Percentiles rank a stretch among this genome's conserved stretches.
Evolutionary conservation across 92 coral and sea anemone genomes (phyloP).

Genomic region (Palythoa grandis): DNA sequence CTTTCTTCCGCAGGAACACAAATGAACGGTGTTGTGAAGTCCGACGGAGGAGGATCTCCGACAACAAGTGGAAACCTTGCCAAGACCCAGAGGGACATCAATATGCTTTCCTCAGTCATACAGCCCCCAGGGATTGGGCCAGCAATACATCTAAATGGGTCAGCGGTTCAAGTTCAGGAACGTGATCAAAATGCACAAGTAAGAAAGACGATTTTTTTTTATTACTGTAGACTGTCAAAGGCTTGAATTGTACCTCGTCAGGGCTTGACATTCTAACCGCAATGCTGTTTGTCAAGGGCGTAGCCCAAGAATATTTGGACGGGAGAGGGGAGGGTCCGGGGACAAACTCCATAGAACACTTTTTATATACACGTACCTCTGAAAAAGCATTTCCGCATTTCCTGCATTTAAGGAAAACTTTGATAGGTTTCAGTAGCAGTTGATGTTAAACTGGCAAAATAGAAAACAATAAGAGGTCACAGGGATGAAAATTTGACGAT

Average conservation of each 20-base stretch:
- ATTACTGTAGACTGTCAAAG: not conserved
- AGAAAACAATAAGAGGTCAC: too few relatives aligned
- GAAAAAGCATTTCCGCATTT: too few relatives aligned
- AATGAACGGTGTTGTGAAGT: slow-evolving; percentile 84
- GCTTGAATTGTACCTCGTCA: too few relatives aligned
- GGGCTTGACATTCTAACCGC: not conserved
- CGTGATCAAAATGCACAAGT: slow-evolving; percentile 70
- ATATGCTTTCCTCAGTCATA: slow-evolving; percentile 63
- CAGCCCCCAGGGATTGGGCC: slow-evolving; percentile 87
- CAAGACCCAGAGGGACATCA: slow-evolving; percentile 51
- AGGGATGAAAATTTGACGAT: too few relatives aligned
- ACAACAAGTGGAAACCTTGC: slow-evolving; percentile 57
- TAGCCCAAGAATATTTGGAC: too few relatives aligned
- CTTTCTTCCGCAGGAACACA: slow-evolving; percentile 52
- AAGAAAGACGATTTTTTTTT: not conserved
- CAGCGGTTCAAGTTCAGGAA: slow-evolving; percentile 77
- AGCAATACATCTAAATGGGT: slow-evolving; percentile 86
- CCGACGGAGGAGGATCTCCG: slow-evolving; percentile 70
- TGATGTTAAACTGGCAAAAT: too few relatives aligned
- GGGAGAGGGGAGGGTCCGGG: too few relatives aligned
- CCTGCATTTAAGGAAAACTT: too few relatives aligned
- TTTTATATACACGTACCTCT: too few relatives aligned
- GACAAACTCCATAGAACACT: too few relatives aligned
- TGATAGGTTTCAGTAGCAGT: too few relatives aligned
- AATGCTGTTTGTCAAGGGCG: not conserved